Evolutionary conservation across 2,888 invertebrate species (phyloP).

Genomic region (Bellardia bayeri): DNA sequence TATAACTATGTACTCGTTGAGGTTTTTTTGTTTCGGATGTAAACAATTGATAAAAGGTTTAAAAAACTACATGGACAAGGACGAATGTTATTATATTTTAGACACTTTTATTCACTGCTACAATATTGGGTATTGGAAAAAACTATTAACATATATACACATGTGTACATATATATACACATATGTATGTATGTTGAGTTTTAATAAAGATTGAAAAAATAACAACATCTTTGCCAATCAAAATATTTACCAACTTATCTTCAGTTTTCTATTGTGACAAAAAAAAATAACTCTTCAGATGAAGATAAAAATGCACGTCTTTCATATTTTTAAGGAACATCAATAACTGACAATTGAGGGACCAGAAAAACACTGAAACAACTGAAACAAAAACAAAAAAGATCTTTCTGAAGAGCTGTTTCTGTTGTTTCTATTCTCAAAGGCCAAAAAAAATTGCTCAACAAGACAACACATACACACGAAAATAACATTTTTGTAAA

Average conservation of each 20-base stretch:
- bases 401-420: slow-evolving; percentile 40
- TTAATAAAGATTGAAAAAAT: not conserved
- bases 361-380: not conserved
- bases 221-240: slow-evolving; percentile 15
- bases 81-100: not conserved
- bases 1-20: not conserved
- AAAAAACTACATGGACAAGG: not conserved
- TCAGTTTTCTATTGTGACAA: slow-evolving; percentile 13
- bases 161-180: not conserved
- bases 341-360: slow-evolving; percentile 47
- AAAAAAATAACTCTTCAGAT: slow-evolving; percentile 49
- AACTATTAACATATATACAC: not conserved
- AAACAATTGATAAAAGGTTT: not conserved
- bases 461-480: slow-evolving; percentile 18
- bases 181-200: not conserved
- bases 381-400: slow-evolving; percentile 15
- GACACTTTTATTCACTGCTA: not conserved
- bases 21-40: not conserved
- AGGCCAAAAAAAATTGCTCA: slow-evolving; percentile 31
- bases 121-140: not conserved
- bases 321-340: slow-evolving; percentile 20
- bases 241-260: slow-evolving; percentile 53
- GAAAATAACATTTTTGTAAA: slow-evolving; percentile 46
- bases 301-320: slow-evolving; percentile 22
- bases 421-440: slow-evolving; percentile 45